A percentile compares a stretch with the other conserved stretches of the same genome.
phyloP scores from a whole-genome alignment of 2,113 vertebrate genomes.

The Tupaia chinensis region DNA sequence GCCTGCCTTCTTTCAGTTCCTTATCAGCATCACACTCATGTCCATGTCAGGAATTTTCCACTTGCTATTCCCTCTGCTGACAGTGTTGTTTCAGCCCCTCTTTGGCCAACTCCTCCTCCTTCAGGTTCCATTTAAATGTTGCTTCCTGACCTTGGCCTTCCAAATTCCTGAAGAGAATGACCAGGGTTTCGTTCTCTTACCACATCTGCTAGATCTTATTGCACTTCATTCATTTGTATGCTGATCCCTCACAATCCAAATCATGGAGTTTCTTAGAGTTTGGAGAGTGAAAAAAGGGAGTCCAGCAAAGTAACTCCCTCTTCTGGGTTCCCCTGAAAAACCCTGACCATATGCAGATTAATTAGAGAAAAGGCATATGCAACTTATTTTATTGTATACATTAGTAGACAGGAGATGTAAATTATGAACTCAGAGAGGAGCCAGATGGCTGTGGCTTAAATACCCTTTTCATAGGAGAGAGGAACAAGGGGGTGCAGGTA shows the following conservation, averaged over 20 bases:
- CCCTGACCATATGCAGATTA: too few species aligned
- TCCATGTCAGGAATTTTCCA: background rate
- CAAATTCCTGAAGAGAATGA: background rate
- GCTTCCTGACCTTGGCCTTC: background rate
- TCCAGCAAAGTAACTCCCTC: background rate
- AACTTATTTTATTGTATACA: too few species aligned
- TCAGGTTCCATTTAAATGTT: background rate
- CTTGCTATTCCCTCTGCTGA: background rate
- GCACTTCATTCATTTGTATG: too few species aligned
- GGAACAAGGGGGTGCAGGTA: too few species aligned
- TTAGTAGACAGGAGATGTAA: too few species aligned
- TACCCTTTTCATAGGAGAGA: too few species aligned
- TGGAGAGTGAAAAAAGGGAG: background rate
- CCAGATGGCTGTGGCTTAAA: too few species aligned
- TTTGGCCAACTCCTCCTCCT: too few species aligned
- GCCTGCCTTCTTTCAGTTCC: background rate
- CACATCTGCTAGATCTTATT: too few species aligned
- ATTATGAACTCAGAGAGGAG: too few species aligned
- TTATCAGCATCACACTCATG: background rate
- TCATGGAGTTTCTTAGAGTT: background rate
- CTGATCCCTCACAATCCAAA: background rate
- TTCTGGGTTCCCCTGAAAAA: too few species aligned
- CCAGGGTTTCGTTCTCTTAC: background rate
- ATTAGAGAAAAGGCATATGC: too few species aligned
- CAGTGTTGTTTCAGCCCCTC: background rate